Percentiles rank a stretch among this genome's conserved stretches.
These are phyloP conservation scores for Petrophora chlorosata DNA, from an alignment of 2,888 invertebrate species.

Conservation along the genomic window DNA sequence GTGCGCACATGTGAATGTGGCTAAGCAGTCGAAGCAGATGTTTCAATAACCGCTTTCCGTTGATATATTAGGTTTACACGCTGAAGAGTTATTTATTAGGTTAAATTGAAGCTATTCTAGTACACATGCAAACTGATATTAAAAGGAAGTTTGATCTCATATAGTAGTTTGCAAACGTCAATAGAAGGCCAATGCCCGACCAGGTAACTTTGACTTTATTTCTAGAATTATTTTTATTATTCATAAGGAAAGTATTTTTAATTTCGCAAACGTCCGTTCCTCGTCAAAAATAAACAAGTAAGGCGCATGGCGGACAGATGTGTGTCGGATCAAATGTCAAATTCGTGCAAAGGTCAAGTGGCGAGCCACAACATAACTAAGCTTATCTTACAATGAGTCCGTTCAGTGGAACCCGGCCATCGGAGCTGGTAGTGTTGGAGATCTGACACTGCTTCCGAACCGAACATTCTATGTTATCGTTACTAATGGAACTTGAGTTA, in stretches of 20 bases:
- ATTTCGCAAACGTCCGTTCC: neutral
- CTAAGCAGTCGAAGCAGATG: constrained; percentile 44
- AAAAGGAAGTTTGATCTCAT: no score
- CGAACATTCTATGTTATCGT: constrained; percentile 34
- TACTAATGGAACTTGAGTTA: constrained; percentile 44
- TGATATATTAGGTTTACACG: constrained; percentile 6
- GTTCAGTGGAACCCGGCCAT: constrained; percentile 65
- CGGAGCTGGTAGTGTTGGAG: constrained; percentile 58
- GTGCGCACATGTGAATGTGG: constrained; percentile 33
- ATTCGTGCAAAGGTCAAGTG: constrained; percentile 57
- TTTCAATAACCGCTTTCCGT: constrained; percentile 32
- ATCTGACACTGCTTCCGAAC: constrained; percentile 33
- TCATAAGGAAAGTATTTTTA: no score
- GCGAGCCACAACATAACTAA: constrained; percentile 57
- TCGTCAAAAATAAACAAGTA: constrained; percentile 23
- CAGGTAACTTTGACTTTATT: no score
- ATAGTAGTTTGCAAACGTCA: no score
- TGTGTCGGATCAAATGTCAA: constrained; percentile 56
- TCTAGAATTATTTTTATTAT: no score
- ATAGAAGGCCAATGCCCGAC: no score
- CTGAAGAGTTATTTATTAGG: no score
- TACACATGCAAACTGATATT: no score
- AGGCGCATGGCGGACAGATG: constrained; percentile 49
- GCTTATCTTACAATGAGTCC: constrained; percentile 57
- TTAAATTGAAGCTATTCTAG: no score